These are phyloP conservation scores for Muscina levida DNA, from an alignment of 2,888 invertebrate genomes.

Conservation along the genomic window DNA sequence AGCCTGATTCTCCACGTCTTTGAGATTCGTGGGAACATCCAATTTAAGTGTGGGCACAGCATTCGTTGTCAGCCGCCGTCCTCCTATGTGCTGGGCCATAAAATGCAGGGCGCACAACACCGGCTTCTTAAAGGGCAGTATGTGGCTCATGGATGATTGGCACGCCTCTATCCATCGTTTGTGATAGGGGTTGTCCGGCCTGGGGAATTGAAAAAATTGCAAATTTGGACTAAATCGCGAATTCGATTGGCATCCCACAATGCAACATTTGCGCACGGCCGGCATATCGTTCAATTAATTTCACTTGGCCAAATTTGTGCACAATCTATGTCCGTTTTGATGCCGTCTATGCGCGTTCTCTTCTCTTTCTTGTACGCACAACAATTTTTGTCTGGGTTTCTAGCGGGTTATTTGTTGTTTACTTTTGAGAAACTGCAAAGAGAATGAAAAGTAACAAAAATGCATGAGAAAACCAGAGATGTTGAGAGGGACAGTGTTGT, in stretches of 20 bases:
- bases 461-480: constrained; percentile 1
- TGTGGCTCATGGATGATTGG: constrained; percentile 75
- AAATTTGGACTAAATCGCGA: constrained; percentile 73
- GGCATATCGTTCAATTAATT: constrained; percentile 67
- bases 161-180: constrained; percentile 76
- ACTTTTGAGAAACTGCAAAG: constrained; percentile 7
- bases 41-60: constrained; percentile 72
- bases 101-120: constrained; percentile 75
- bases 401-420: constrained; percentile 27
- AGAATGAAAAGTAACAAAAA: not conserved
- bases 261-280: constrained; percentile 76
- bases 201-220: constrained; percentile 76
- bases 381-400: not conserved
- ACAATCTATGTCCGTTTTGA: not conserved
- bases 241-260: constrained; percentile 75
- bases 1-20: constrained; percentile 73
- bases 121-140: constrained; percentile 75
- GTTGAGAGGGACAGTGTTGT: not conserved
- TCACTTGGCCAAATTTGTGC: not conserved
- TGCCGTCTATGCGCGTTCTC: not conserved
- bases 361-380: not conserved
- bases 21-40: constrained; percentile 72
- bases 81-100: constrained; percentile 72
- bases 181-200: constrained; percentile 73
- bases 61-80: constrained; percentile 72